Evolutionary conservation across 2,888 invertebrate genomes (phyloP).

Genomic region (Drosophila cracens): DNA sequence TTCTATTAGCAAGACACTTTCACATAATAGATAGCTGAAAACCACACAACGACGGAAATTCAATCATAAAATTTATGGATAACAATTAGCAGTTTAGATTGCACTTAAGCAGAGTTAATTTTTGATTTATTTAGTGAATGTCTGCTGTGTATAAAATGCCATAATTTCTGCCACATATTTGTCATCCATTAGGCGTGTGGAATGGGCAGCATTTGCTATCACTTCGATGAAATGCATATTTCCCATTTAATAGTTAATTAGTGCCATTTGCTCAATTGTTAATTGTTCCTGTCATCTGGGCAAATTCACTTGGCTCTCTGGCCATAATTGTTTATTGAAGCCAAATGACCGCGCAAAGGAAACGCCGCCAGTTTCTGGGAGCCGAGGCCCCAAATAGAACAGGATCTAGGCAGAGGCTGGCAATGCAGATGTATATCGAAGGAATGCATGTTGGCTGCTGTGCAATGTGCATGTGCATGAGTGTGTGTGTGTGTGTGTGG

Average conservation of each 20-base stretch:
- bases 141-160: slow-evolving; percentile 7
- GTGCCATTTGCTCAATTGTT: slow-evolving; percentile 65
- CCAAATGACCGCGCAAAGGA: slow-evolving; percentile 69
- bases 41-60: not conserved
- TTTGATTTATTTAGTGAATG: not conserved
- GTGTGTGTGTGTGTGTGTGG: not conserved
- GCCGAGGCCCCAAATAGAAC: not conserved
- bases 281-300: slow-evolving; percentile 69
- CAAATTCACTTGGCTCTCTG: slow-evolving; percentile 52
- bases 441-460: slow-evolving; percentile 12
- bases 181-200: slow-evolving; percentile 4
- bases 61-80: not conserved
- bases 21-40: not conserved
- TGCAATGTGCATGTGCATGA: slow-evolving; percentile 21
- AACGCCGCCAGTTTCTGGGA: slow-evolving; percentile 18
- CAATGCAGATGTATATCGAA: not conserved
- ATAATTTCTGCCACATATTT: slow-evolving; percentile 21
- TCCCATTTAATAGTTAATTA: slow-evolving; percentile 72
- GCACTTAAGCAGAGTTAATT: not conserved
- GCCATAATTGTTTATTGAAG: slow-evolving; percentile 72
- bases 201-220: not conserved
- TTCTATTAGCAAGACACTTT: not conserved
- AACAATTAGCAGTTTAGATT: not conserved
- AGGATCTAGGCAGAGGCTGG: not conserved
- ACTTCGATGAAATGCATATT: slow-evolving; percentile 34